Evolutionary conservation across 2,797 vertebrate species (phyloP), one percentile per base, ranked within the genome.

Genomic region (Poecile montanus): DNA sequence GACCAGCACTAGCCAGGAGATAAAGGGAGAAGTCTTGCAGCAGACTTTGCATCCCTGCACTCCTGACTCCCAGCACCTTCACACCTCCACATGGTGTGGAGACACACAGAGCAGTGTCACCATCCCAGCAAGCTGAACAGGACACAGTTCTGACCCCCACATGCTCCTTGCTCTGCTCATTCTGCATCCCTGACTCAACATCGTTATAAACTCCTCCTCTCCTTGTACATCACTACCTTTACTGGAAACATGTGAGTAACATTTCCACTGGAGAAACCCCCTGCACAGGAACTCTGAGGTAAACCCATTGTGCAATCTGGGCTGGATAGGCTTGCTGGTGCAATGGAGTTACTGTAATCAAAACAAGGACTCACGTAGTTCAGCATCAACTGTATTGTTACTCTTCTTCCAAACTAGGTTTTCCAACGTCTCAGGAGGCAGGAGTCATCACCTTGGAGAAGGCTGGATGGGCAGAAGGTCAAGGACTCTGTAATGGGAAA

Each of bases 341-440:
- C 70, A 54, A 62, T 4, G 16, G 51, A 23, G 29, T 65, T 51
- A 61, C 15, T 56, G 74, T 65, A 93, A 94, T 96, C 91, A 89
- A 89, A 68, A 75, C 9, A 84, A 66, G 66, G 26, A 97, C 96
- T 97, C 95, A 97, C 96, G 65, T 94, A 74, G 83, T 95, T 97
- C 96, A 94, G 95, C 95, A 96, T 96, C 95, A 96, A 96, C 91
- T 90, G 83, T 79, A 91, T 82, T 67, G 61, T 91, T 86, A 77
- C 38, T 96, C 95, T 94, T 91, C 94, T 90, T 96, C 95, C 95
- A 90, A 96, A 97, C 96, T 97, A 97, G 95, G 96, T 97, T 93
- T 97, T 95, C 95, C 95, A 96, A 74, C 68, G 94, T 94, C 95
- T 97, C 95, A 97, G 95, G 77, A 94, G 93, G 92, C 95, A 94